phyloP scores from a whole-genome alignment of 2,113 vertebrate genomes.

The Chaenocephalus aceratus region DNA sequence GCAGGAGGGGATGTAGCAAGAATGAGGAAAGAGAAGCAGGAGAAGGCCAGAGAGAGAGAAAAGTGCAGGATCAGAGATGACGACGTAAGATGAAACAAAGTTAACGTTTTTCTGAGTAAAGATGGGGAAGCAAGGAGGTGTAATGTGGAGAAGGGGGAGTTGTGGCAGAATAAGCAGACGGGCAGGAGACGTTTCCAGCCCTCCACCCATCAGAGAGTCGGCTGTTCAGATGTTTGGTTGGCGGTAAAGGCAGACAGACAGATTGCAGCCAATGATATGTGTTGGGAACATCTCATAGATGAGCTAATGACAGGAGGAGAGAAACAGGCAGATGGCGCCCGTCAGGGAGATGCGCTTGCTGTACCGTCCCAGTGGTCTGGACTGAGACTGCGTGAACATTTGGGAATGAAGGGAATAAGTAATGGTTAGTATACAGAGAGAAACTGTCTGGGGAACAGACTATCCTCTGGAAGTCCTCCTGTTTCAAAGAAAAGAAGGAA shows the following conservation, averaged over 20 bases:
- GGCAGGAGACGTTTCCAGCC: conserved; percentile 67
- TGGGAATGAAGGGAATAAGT: conserved; percentile 64
- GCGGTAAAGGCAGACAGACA: conserved; percentile 79
- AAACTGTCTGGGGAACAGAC: conserved; percentile 14
- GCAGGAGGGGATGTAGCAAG: conserved; percentile 19
- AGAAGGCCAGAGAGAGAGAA: conserved; percentile 43
- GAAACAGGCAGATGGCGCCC: conserved; percentile 81
- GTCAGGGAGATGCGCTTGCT: conserved; percentile 76
- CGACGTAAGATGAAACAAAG: conserved; percentile 41
- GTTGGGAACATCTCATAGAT: conserved; percentile 81
- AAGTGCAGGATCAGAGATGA: conserved; percentile 32
- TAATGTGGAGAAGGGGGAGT: conserved; percentile 30
- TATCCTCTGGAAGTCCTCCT: conserved; percentile 35
- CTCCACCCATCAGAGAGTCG: conserved; percentile 75
- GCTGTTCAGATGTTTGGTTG: conserved; percentile 83
- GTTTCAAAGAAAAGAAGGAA: neutral
- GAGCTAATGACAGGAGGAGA: conserved; percentile 78
- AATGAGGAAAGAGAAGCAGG: conserved; percentile 14
- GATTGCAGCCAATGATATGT: conserved; percentile 84
- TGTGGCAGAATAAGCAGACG: conserved; percentile 44
- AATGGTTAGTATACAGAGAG: conserved; percentile 51
- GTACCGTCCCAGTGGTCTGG: conserved; percentile 69
- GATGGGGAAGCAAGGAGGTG: conserved; percentile 31
- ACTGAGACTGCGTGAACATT: conserved; percentile 59
- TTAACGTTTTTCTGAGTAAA: conserved; percentile 31